phyloP scores from a whole-genome alignment of 30 jellyfish, hydroid and myxozoan genomes.

The Turritopsis rubra region DNA sequence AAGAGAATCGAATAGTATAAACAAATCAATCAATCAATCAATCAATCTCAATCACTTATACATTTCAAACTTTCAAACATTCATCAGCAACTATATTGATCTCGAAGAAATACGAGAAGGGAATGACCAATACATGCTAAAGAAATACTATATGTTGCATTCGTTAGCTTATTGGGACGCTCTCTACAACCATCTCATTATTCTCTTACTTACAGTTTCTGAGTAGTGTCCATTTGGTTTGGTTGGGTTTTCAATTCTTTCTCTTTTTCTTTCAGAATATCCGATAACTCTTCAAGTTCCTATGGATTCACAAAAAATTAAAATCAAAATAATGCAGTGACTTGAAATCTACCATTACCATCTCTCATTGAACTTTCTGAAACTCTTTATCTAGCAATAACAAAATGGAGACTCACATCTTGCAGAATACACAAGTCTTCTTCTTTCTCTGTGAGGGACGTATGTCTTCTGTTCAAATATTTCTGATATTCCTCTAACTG shows the following conservation, averaged over 20 bases:
- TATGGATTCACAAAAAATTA: not conserved
- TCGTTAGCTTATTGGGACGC: too few relatives aligned
- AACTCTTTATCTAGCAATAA: too few relatives aligned
- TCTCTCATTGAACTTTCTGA: too few relatives aligned
- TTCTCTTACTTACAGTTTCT: not conserved
- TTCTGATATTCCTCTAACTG: constrained; percentile 65
- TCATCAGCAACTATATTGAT: too few relatives aligned
- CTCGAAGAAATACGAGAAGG: too few relatives aligned
- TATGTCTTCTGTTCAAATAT: constrained; percentile 54
- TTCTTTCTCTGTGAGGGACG: constrained; percentile 63
- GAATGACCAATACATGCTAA: too few relatives aligned
- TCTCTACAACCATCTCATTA: too few relatives aligned
- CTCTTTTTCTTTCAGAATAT: constrained; percentile 41
- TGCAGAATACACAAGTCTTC: constrained; percentile 58
- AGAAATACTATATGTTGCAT: too few relatives aligned
- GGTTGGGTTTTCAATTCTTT: constrained; percentile 52
- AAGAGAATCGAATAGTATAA: not conserved
- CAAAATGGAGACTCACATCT: constrained; percentile 69
- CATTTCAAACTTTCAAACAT: too few relatives aligned
- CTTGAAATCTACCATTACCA: too few relatives aligned
- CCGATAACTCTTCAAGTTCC: constrained; percentile 77
- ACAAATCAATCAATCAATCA: too few relatives aligned
- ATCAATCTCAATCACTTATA: too few relatives aligned
- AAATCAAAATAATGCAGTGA: not conserved
- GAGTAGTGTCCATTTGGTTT: constrained; percentile 26